These are phyloP conservation scores for Lycophotia porphyrea DNA, from an alignment of 2,888 invertebrate genomes.

Conservation along the genomic window DNA sequence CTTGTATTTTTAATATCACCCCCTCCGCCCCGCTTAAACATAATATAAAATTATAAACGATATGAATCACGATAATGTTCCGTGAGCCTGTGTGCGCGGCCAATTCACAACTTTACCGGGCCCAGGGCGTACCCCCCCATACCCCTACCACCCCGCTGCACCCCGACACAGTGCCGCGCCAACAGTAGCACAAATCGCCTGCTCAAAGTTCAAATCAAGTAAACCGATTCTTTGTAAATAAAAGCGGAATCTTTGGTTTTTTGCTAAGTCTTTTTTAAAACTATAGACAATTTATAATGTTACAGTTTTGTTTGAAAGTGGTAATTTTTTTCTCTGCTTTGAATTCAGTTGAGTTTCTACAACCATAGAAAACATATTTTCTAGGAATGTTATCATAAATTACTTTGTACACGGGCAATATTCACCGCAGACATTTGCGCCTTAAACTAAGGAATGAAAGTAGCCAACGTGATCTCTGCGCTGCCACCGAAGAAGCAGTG, in stretches of 20 bases:
- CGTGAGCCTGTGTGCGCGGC: constrained; percentile 85
- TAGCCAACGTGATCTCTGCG: neutral
- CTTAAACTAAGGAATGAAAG: neutral
- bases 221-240: neutral
- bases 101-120: constrained; percentile 87
- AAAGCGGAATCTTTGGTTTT: neutral
- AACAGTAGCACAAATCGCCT: constrained; percentile 54
- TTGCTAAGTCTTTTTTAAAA: neutral
- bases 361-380: neutral
- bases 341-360: neutral
- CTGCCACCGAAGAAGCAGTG: neutral
- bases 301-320: neutral
- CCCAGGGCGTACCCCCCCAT: constrained; percentile 74
- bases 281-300: too few species aligned
- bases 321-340: neutral
- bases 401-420: neutral
- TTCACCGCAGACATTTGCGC: neutral
- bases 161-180: constrained; percentile 61
- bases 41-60: constrained; percentile 90
- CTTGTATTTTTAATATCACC: constrained; percentile 89
- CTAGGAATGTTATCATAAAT: neutral
- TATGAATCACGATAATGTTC: constrained; percentile 90
- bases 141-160: constrained; percentile 71
- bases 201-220: neutral
- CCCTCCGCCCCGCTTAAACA: constrained; percentile 85